These are phyloP conservation scores for Actinia tenebrosa DNA, from an alignment of 64 coral and sea anemone genomes.

Conservation along the genomic window DNA sequence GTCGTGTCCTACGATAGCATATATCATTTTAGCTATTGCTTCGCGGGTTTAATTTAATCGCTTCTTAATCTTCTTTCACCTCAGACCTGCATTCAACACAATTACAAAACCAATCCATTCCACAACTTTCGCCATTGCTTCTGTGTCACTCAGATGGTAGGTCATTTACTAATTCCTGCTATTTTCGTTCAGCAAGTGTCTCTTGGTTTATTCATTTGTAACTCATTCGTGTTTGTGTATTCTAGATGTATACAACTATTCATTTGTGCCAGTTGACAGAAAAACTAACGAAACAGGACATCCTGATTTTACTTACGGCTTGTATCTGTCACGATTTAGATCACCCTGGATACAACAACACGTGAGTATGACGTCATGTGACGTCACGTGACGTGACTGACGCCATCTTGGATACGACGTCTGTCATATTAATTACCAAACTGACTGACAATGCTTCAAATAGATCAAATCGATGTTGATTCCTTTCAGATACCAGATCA, in stretches of 20 bases:
- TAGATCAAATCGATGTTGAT: not conserved
- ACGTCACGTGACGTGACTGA: not conserved
- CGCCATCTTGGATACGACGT: constrained; percentile 11
- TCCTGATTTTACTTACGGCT: constrained; percentile 64
- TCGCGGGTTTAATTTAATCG: not conserved
- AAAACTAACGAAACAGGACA: constrained; percentile 52
- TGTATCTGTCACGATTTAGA: constrained; percentile 79
- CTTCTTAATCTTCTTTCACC: not conserved
- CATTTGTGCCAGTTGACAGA: constrained; percentile 60
- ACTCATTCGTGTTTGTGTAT: not conserved
- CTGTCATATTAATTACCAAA: not conserved
- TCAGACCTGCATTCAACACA: constrained; percentile 74
- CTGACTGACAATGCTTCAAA: not conserved
- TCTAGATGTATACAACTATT: constrained; percentile 68
- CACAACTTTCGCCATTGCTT: constrained; percentile 86
- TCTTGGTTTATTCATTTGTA: too few species aligned
- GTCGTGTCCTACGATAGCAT: too few species aligned
- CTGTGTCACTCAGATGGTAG: constrained; percentile 87
- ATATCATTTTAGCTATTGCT: not conserved
- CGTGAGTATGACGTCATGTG: constrained; percentile 29
- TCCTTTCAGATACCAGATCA: constrained; percentile 69
- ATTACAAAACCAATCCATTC: constrained; percentile 78
- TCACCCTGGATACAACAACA: constrained; percentile 89
- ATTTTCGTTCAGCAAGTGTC: too few species aligned
- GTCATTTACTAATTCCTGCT: not conserved